phyloP scores from a whole-genome alignment of 2,797 vertebrate genomes.

The Semotilus atromaculatus region DNA sequence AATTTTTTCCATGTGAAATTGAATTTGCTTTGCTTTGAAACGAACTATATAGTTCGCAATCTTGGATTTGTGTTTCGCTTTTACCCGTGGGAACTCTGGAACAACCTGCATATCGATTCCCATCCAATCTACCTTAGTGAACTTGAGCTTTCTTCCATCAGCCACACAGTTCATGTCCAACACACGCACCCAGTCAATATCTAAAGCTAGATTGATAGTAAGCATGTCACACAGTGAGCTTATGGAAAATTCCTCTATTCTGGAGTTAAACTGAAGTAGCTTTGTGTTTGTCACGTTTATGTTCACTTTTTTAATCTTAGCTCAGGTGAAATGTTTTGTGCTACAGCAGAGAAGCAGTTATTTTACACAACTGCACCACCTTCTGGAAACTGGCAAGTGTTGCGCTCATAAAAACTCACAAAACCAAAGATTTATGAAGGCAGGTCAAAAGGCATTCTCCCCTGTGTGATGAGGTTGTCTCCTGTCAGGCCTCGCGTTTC shows the following conservation, averaged over 20 bases:
- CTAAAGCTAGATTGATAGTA: slow-evolving; percentile 54
- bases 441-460: not conserved
- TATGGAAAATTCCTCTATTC: slow-evolving; percentile 27
- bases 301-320: slow-evolving; percentile 13
- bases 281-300: slow-evolving; percentile 9
- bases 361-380: slow-evolving; percentile 60
- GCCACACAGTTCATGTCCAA: slow-evolving; percentile 57
- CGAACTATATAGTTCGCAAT: slow-evolving; percentile 27
- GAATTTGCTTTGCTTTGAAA: slow-evolving; percentile 21
- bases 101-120: slow-evolving; percentile 49
- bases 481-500: not conserved
- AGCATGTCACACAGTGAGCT: slow-evolving; percentile 39
- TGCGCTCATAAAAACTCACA: not conserved
- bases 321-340: slow-evolving; percentile 27
- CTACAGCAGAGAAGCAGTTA: not conserved
- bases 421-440: slow-evolving; percentile 29
- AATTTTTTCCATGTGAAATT: slow-evolving; percentile 46
- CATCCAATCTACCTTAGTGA: slow-evolving; percentile 60
- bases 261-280: slow-evolving; percentile 5
- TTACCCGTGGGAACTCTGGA: slow-evolving; percentile 56
- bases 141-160: slow-evolving; percentile 55
- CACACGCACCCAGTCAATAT: slow-evolving; percentile 54
- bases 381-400: slow-evolving; percentile 59
- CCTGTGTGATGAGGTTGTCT: slow-evolving; percentile 16
- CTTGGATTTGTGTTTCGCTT: slow-evolving; percentile 34